These are phyloP conservation scores for Bergia puertoricense DNA, from an alignment of 92 coral and sea anemone genomes.

Conservation along the genomic window DNA sequence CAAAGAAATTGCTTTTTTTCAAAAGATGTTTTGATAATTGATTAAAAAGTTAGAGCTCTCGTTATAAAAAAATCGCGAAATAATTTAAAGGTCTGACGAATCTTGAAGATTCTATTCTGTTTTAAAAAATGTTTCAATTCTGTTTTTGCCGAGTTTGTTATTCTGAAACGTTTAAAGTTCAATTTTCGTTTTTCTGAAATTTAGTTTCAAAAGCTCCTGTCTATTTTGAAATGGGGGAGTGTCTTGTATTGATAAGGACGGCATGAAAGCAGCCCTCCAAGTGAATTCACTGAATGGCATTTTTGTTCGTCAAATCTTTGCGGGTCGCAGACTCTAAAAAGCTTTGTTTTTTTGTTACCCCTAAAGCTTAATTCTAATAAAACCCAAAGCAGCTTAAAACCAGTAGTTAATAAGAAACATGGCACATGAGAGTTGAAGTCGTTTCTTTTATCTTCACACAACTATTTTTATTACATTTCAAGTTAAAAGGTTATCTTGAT, in stretches of 20 bases:
- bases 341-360: background rate
- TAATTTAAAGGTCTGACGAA: too few species aligned
- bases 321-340: background rate
- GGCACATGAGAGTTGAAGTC: background rate
- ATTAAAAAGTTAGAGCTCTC: too few species aligned
- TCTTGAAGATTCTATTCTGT: too few species aligned
- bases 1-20: background rate
- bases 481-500: constrained; percentile 4
- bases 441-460: background rate
- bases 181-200: too few species aligned
- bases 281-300: background rate
- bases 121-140: too few species aligned
- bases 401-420: background rate
- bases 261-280: background rate
- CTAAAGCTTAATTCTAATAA: background rate
- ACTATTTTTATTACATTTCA: background rate
- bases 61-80: background rate
- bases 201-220: background rate
- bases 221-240: background rate
- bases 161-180: background rate
- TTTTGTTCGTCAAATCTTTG: background rate
- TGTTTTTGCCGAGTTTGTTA: background rate
- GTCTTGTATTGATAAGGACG: constrained; percentile 6
- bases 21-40: too few species aligned
- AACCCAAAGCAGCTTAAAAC: background rate